phyloP scores from a whole-genome alignment of 2,888 invertebrate species.

The Synergus itoensis region DNA sequence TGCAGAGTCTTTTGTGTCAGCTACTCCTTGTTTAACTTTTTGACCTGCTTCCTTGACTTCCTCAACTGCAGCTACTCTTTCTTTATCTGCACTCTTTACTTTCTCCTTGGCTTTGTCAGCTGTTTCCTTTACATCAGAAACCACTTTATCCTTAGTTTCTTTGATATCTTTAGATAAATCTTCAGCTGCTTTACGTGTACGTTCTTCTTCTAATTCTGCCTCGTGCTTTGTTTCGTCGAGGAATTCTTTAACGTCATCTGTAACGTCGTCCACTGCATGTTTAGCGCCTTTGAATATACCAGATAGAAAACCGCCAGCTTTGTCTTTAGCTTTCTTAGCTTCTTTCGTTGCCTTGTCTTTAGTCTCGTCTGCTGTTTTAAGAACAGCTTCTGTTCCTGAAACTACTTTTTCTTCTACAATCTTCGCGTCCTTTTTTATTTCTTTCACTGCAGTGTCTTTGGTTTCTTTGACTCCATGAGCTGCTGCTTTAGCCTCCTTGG shows the following conservation, averaged over 20 bases:
- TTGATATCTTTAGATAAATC: conserved; percentile 53
- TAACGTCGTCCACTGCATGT: conserved; percentile 55
- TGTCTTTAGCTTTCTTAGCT: conserved; percentile 66
- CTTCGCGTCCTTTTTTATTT: conserved; percentile 47
- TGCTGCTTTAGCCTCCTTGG: conserved; percentile 37
- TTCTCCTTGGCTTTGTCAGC: conserved; percentile 41
- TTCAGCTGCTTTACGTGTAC: conserved; percentile 40
- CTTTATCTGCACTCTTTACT: conserved; percentile 1
- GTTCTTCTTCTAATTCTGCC: conserved; percentile 52
- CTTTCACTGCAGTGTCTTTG: conserved; percentile 48
- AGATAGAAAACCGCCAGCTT: conserved; percentile 52
- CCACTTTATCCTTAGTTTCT: conserved; percentile 55
- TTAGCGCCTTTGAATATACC: conserved; percentile 47
- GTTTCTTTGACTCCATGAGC: conserved; percentile 58
- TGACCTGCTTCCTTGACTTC: neutral
- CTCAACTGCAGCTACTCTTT: neutral
- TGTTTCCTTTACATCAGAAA: conserved; percentile 51
- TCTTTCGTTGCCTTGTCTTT: conserved; percentile 62
- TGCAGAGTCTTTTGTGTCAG: conserved; percentile 16
- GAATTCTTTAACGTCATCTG: conserved; percentile 75
- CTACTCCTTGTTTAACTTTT: neutral
- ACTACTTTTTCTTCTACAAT: conserved; percentile 59
- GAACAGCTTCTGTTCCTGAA: conserved; percentile 58
- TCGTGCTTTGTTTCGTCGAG: conserved; percentile 77
- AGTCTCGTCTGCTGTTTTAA: conserved; percentile 59